phyloP scores from a whole-genome alignment of 1,140 invertebrate genomes.

The Drosophila pandora region DNA sequence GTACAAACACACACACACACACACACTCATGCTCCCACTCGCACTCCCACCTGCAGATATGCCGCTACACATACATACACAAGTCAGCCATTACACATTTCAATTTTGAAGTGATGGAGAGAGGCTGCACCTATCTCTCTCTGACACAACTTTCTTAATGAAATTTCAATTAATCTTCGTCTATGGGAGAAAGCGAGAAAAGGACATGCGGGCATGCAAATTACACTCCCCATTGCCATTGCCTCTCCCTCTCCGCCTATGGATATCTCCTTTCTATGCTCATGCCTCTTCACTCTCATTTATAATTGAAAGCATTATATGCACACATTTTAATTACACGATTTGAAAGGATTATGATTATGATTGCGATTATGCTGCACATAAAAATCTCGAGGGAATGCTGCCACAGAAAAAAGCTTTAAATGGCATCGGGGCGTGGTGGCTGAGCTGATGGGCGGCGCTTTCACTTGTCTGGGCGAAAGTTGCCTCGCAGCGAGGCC shows the following conservation, averaged over 20 bases:
- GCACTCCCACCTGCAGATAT: constrained; percentile 7
- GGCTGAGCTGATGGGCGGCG: constrained; percentile 10
- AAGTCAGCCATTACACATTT: constrained; percentile 76
- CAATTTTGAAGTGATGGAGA: constrained; percentile 66
- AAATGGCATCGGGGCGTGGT: constrained; percentile 37
- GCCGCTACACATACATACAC: constrained; percentile 5
- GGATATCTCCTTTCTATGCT: background rate
- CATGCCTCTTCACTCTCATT: constrained; percentile 34
- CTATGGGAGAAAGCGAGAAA: constrained; percentile 11
- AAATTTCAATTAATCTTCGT: constrained; percentile 77
- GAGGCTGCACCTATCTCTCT: constrained; percentile 10
- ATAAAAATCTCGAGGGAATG: constrained; percentile 36
- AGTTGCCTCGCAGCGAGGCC: constrained; percentile 55
- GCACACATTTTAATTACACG: constrained; percentile 78
- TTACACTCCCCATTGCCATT: constrained; percentile 54
- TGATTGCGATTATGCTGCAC: constrained; percentile 48
- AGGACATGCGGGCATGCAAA: constrained; percentile 54
- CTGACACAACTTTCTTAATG: constrained; percentile 73
- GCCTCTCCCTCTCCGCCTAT: background rate
- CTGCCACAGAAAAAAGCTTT: constrained; percentile 28
- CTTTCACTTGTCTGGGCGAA: constrained; percentile 46
- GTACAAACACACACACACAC: constrained; percentile 66
- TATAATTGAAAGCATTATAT: constrained; percentile 71
- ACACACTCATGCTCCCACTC: constrained; percentile 4
- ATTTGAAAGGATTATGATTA: constrained; percentile 62